Evolutionary conservation across 2,113 vertebrate genomes (phyloP).

Genomic region (Trichomycterus rosablanca): DNA sequence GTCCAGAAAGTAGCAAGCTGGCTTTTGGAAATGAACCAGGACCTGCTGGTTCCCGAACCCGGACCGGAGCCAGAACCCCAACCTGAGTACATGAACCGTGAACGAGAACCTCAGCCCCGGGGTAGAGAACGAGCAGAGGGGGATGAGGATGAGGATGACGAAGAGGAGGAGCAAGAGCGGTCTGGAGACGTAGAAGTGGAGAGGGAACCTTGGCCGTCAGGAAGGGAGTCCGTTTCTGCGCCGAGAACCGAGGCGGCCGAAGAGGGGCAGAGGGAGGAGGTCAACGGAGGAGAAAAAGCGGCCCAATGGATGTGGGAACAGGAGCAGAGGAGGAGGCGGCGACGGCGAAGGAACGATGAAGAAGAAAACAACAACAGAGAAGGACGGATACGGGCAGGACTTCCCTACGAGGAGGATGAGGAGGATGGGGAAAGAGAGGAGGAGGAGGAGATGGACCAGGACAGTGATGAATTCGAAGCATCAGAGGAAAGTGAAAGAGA

Average conservation of each 20-base stretch:
- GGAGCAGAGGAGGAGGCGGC: constrained; percentile 59
- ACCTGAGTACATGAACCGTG: constrained; percentile 85
- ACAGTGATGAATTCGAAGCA: constrained; percentile 95
- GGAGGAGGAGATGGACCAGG: constrained; percentile 98
- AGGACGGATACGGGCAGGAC: constrained; percentile 69
- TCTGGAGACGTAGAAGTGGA: constrained; percentile 76
- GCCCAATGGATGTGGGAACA: constrained; percentile 72
- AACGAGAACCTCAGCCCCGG: constrained; percentile 59
- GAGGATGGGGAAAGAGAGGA: constrained; percentile 81
- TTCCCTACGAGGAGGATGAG: constrained; percentile 62
- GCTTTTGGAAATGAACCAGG: constrained; percentile 99
- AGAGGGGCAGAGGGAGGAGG: constrained; percentile 75
- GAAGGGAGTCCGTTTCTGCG: constrained; percentile 46
- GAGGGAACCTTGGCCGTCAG: constrained; percentile 52
- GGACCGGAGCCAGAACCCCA: constrained; percentile 85
- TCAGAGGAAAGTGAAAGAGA: constrained; percentile 90
- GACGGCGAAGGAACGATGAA: constrained; percentile 68
- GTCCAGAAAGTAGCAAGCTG: constrained; percentile 99
- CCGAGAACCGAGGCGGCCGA: constrained; percentile 53
- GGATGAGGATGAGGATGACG: constrained; percentile 34
- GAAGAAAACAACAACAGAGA: constrained; percentile 68
- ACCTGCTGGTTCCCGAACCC: constrained; percentile 77
- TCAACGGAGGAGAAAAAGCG: constrained; percentile 78
- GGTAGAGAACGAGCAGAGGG: constrained; percentile 50
- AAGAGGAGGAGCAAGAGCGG: constrained; percentile 62